Base-by-base conservation (phyloP, 2,797 vertebrate genomes). In the Sarcoramphus papa region DNA sequence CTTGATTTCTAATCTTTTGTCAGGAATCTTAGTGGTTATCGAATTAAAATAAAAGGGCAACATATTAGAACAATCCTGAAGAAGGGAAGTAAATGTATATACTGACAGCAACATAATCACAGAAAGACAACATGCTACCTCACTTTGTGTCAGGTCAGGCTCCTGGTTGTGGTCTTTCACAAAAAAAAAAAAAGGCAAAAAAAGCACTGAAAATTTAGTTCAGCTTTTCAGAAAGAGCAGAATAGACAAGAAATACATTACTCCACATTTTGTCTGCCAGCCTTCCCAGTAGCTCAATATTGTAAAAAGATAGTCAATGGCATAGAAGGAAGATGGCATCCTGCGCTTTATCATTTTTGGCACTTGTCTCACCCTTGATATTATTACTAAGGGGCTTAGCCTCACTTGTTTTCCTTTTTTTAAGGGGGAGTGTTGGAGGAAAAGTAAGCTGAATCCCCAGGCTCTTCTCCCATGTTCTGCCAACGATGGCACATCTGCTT, bases 1-100 rank as follows among this genome's bases (percentile, higher is more conserved):
- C 80, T 95, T 94, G 85, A 93, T 93, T 95, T 97, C 82, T 95
- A 96, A 91, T 28, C n/a, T 95, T 94, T 93, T 83, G 53, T 65
- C 59, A 88, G 70, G 65, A 93, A 74, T 43, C 84, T 77, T 94
- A 93, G 76, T 95, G 41, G 87, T 76, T 95, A 90, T 88, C 12
- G 81, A 96, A 92, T 95, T 95, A 69, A 90, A 96, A 91, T 62
- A 65, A 90, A 69, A 73, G 45, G 12, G 12, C 5, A 40, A 76
- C 53, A 76, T 70, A 77, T 73, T 83, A 85, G 82, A 95, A 51
- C 15, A 70, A 94, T 93, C 62, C 59, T 72, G 24, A 79, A 56
- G 57, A 43, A 82, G 30, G 33, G 54, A 87, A 88, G 23, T 41
- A 78, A 94, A 78, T 53, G 14, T 43, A 47, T n/a, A 43, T 47